Evolutionary conservation across 2,888 invertebrate species (phyloP), one percentile per base, ranked within the genome.

Genomic region (Glaucopsyche alexis): DNA sequence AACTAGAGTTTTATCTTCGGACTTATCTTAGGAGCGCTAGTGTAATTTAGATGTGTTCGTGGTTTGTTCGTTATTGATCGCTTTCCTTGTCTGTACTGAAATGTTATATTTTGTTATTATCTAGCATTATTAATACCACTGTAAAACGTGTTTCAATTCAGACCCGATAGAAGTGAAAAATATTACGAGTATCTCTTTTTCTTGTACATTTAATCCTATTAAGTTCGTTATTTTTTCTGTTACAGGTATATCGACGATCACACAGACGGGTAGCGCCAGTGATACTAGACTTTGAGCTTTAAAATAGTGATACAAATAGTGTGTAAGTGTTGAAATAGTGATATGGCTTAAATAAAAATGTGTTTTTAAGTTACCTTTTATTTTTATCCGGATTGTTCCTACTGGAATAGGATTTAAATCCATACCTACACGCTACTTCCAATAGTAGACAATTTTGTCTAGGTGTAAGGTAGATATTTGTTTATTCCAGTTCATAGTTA

Each of bases 161-260:
- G 8, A 16, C 8, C 8, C 9, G 9, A 29, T 11, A 19, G 19
- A 55, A 55, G 16, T 55, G 16, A 72, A 14, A 72, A 55, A 52
- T 16, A 1, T 29, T 29, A 29, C 2, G 29, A 29, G 29, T 29
- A 29, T 29, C 29, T 29, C 29, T 29, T 29, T 29, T 29, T 29
- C 29, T 29, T 4, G 29, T 4, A 29, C 29, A 4, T 29, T 29
- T 29, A 29, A 4, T 29, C 29, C 29, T 29, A 29, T 4, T n/a
- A n/a, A 29, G 29, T 29, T 29, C 2, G 29, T 29, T 29, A 29
- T 29, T 29, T 29, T 60, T 52, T 16, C 74, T 76, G 74, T 79
- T 78, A 45, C 78, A 79, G 79, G 77, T 74, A 72, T 79, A 77
- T 73, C 76, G 55, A 71, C 73, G 67, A 50, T 76, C 42, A 71